These are phyloP conservation scores for Rhinolophus ferrumequinum DNA, from an alignment of 2,113 vertebrate species.

Conservation along the genomic window DNA sequence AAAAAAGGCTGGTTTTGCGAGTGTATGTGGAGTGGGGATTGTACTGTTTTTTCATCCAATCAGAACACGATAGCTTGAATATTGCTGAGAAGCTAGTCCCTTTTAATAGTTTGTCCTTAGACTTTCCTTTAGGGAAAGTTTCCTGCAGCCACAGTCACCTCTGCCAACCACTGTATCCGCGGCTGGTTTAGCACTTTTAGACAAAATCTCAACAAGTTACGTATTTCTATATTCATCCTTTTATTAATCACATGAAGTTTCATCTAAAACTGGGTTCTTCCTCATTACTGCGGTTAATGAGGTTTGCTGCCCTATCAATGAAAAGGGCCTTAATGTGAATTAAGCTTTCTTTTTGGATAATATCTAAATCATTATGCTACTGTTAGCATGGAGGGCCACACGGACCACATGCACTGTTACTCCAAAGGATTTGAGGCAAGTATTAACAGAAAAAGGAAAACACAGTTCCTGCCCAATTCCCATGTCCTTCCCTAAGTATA, in stretches of 20 bases:
- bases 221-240: neutral
- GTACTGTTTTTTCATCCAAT: neutral
- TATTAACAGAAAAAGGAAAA: conserved; percentile 6
- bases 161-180: neutral
- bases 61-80: neutral
- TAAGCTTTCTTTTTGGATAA: conserved; percentile 37
- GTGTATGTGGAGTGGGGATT: neutral
- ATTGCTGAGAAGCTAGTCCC: neutral
- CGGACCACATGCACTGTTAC: neutral
- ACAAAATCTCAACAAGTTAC: neutral
- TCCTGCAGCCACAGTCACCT: neutral
- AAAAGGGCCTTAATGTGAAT: neutral
- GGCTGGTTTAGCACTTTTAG: neutral
- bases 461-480: neutral
- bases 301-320: neutral
- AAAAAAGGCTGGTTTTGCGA: neutral
- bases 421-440: neutral
- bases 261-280: neutral
- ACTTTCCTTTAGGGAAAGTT: too few relatives aligned
- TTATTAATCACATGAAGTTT: neutral
- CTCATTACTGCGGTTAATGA: neutral
- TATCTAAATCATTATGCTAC: neutral
- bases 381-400: neutral
- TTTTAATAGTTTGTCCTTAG: neutral
- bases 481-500: neutral